Percentiles rank a stretch among this genome's conserved stretches.
These are phyloP conservation scores for Nibea coibor DNA, from an alignment of 2,113 vertebrate species.

Conservation along the genomic window DNA sequence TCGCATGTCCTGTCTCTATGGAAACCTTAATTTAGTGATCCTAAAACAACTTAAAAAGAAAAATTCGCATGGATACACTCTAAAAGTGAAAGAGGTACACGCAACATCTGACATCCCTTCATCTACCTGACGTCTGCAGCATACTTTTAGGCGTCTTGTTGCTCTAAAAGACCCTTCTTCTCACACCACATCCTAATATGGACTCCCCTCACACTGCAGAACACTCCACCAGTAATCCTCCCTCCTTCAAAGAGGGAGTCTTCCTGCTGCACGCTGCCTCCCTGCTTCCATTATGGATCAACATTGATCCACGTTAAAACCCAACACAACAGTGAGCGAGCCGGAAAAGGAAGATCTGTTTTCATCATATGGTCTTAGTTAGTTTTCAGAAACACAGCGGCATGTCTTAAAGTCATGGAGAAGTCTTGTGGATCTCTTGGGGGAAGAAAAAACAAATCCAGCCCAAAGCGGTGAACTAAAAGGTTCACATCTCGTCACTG, in stretches of 20 bases:
- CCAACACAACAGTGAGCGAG: slow-evolving; percentile 13
- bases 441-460: neutral
- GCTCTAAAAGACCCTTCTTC: neutral
- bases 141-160: neutral
- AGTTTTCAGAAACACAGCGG: slow-evolving; percentile 16
- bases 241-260: neutral
- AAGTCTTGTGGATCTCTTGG: neutral
- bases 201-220: slow-evolving; percentile 1
- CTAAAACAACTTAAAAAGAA: neutral
- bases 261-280: neutral
- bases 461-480: neutral
- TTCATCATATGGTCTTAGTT: slow-evolving; percentile 20
- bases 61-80: neutral
- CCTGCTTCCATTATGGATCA: slow-evolving; percentile 28
- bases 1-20: too few relatives aligned
- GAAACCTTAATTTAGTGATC: neutral
- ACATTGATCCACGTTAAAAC: slow-evolving; percentile 12
- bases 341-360: neutral
- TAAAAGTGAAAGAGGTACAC: neutral
- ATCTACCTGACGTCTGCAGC: neutral
- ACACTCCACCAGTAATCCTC: slow-evolving; percentile 17
- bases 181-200: neutral
- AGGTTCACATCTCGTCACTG: neutral
- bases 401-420: neutral
- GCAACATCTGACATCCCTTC: neutral